Evolutionary conservation across 1,140 invertebrate species (phyloP).

Genomic region (Bombyx mori): ASM3026992v2 NC_085118.1:12765501-12766000

Average conservation of each 20-base stretch:
- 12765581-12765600: too few species aligned
- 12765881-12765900: conserved; percentile 11
- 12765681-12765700: too few species aligned
- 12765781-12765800: conserved; percentile 12
- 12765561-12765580: too few species aligned
- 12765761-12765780: conserved; percentile 4
- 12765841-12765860: conserved; percentile 18
- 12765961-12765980: conserved; percentile 10
- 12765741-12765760: conserved; percentile 8
- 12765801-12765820: conserved; percentile 13
- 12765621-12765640: too few species aligned
- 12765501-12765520: too few species aligned
- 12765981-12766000: background rate
- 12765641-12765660: too few species aligned
- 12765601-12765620: too few species aligned
- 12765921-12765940: conserved; percentile 18
- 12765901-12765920: conserved; percentile 5
- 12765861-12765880: conserved; percentile 18
- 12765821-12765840: conserved; percentile 17
- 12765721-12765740: conserved; percentile 7
- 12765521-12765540: too few species aligned
- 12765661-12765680: too few species aligned
- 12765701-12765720: conserved; percentile 2
- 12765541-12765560: too few species aligned
- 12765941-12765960: conserved; percentile 13